phyloP scores from a whole-genome alignment of 2,888 invertebrate species.

The Erebia epiphron region DNA sequence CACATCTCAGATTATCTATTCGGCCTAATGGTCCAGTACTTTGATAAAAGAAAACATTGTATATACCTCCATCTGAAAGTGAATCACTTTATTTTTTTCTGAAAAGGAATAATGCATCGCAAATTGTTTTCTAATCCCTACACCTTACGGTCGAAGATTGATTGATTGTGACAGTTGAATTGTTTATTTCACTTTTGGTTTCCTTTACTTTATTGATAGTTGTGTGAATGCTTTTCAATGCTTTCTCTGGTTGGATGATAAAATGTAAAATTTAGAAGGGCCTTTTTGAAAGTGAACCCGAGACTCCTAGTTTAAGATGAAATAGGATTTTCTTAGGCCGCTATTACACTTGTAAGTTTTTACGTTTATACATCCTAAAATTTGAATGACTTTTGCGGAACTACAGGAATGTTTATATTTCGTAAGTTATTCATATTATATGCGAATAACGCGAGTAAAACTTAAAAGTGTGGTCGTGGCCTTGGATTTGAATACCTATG shows the following conservation, averaged over 20 bases:
- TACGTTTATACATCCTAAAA: too few relatives aligned
- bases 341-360: too few relatives aligned
- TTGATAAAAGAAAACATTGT: not conserved
- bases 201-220: conserved; percentile 39
- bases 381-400: too few relatives aligned
- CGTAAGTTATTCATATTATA: too few relatives aligned
- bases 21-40: conserved; percentile 2
- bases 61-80: not conserved
- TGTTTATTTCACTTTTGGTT: conserved; percentile 37
- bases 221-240: conserved; percentile 32
- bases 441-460: too few relatives aligned
- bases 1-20: not conserved
- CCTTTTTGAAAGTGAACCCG: not conserved
- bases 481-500: too few relatives aligned
- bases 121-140: conserved; percentile 40
- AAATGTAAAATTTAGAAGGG: conserved; percentile 4
- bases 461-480: too few relatives aligned
- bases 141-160: conserved; percentile 25
- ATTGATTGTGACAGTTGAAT: conserved; percentile 22
- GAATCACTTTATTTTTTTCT: conserved; percentile 6
- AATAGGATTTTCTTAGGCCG: not conserved
- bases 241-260: conserved; percentile 17
- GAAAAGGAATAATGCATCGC: conserved; percentile 47
- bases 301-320: not conserved
- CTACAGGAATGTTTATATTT: too few relatives aligned